Evolutionary conservation across 2,888 invertebrate species (phyloP), one percentile per base, ranked within the genome.

Genomic region (Heliconius hortense): DNA sequence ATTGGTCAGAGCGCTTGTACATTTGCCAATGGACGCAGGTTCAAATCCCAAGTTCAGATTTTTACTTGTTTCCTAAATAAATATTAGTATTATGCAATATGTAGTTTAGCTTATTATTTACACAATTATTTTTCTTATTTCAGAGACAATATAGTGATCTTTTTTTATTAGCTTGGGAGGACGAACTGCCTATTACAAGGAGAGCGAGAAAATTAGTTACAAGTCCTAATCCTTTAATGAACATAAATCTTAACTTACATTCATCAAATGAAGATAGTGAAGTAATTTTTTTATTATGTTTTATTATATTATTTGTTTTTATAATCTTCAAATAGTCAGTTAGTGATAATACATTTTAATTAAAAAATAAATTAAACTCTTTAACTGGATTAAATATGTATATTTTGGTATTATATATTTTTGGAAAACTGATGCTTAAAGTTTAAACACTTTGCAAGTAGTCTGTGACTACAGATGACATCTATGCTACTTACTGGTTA

Each of bases 81-180:
- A 4, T 48, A 48, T 15, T 48, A 48, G 48, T 18, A 48, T 48
- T 4, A 48, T 48, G 18, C 18, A 48, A 18, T 31, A 31, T 31
- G 31, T 31, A 31, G 31, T 18, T 48, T 56, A 60, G 7, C 5
- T 60, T 26, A 13, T 60, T 26, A 60, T 60, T 60, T 60, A 60
- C 24, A 60, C 15, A 26, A 60, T 60, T 15, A 26, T 26, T 35
- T 71, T 70, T 24, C 39, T 66, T 64, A 76, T 92, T 93, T 78
- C 90, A 95, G 95, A 97, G 97, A 92, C 97, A 97, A 94, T 98
- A 97, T 90, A 96, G 97, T 87, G 98, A 98, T 85, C 94, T 99
- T 82, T 97, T 98, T 89, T 97, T 97, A 11, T 94, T 99, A 82
- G 97, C 98, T 48, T 98, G 98, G 90, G 98, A 98, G 85, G 98